phyloP scores from a whole-genome alignment of 2,797 vertebrate species.

The Pristis pectinata region DNA sequence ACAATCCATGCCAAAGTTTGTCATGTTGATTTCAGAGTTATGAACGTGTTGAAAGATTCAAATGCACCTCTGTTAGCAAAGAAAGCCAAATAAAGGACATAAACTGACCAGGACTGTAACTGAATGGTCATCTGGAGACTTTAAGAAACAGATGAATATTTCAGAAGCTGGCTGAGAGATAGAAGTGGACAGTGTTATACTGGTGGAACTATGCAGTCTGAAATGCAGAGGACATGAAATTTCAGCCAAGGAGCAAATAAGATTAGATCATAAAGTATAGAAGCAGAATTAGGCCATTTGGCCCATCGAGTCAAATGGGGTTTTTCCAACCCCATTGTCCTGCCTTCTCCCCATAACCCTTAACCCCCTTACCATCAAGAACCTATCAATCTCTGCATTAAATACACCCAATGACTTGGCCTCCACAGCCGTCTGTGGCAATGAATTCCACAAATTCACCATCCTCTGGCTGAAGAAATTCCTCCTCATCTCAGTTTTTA shows the following conservation, averaged over 20 bases:
- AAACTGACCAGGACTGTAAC: background rate
- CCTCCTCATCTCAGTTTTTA: no score
- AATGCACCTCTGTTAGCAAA: background rate
- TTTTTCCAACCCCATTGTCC: no score
- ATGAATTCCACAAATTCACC: no score
- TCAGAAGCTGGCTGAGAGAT: background rate
- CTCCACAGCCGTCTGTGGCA: no score
- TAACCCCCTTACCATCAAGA: no score
- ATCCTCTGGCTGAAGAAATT: no score
- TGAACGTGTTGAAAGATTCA: background rate
- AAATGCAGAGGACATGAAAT: background rate
- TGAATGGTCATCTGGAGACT: background rate
- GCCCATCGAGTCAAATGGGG: no score
- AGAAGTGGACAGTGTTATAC: background rate
- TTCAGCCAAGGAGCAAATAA: background rate
- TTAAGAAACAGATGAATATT: background rate
- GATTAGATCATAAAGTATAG: background rate
- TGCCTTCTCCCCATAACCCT: no score
- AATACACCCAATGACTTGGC: no score
- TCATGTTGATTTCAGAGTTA: background rate
- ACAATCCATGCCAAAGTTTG: background rate
- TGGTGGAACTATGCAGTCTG: background rate
- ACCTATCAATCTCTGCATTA: no score
- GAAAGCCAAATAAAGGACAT: background rate
- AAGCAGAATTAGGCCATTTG: no score